Percentiles rank a stretch among this genome's conserved stretches.
Evolutionary conservation across 2,888 invertebrate species (phyloP).

Genomic region (Hemicrepidius hirtus): DNA sequence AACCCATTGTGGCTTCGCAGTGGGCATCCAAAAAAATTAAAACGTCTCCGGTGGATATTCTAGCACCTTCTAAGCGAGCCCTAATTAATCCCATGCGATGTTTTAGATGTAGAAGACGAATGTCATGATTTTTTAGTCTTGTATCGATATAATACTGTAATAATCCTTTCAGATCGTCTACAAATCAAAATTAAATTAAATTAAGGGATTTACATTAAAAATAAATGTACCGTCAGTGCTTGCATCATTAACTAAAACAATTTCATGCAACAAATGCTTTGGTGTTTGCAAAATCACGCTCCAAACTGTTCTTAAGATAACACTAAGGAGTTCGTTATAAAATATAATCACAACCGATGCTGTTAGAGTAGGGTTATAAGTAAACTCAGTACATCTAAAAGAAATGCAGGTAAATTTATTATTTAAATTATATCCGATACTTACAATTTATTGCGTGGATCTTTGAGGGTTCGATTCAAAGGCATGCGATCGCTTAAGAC

Average conservation of each 20-base stretch:
- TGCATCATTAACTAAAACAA: constrained; percentile 96
- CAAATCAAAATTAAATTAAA: constrained; percentile 56
- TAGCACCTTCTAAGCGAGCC: constrained; percentile 92
- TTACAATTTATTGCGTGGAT: constrained; percentile 74
- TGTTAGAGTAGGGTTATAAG: constrained; percentile 79
- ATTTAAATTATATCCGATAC: constrained; percentile 51
- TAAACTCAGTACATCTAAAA: constrained; percentile 76
- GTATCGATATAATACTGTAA: constrained; percentile 87
- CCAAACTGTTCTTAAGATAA: constrained; percentile 88
- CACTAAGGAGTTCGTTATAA: constrained; percentile 85
- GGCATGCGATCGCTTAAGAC: constrained; percentile 91
- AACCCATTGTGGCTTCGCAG: constrained; percentile 87
- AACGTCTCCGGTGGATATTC: constrained; percentile 85
- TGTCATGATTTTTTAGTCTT: constrained; percentile 79
- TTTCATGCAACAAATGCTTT: constrained; percentile 85
- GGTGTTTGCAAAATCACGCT: constrained; percentile 89
- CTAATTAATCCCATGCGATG: constrained; percentile 90
- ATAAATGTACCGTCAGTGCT: constrained; percentile 80
- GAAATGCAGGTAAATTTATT: not conserved
- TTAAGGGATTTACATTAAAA: not conserved
- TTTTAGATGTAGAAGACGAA: constrained; percentile 84
- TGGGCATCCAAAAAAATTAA: constrained; percentile 94
- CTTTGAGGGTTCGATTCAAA: constrained; percentile 86
- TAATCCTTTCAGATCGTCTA: constrained; percentile 82
- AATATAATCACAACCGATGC: constrained; percentile 84